Base-by-base conservation (phyloP, 1,140 invertebrate genomes). In the Macrocentrus cingulum region DNA sequence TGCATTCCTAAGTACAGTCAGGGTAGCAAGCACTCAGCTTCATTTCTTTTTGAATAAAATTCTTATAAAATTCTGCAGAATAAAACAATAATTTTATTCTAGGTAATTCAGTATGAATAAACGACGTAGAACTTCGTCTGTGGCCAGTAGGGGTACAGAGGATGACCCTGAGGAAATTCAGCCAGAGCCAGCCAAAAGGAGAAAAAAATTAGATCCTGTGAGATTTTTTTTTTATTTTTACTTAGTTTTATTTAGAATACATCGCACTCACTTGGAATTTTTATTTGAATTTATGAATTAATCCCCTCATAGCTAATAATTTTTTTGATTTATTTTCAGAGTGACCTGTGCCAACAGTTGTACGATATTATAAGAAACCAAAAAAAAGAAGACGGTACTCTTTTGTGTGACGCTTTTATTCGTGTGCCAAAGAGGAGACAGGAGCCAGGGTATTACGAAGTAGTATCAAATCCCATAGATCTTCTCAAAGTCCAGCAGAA, bases 401-500 rank as follows among this genome's bases (percentile, higher is more conserved):
- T 95, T 60, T 71, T 97, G 4, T 98, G 95, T 81, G 95, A 98
- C 80, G 86, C 92, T 9, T 97, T 98, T 77, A 95, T 98, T 59
- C 80, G 95, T 67, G 94, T 90, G 15, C 95, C 95, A 6, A 97
- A 97, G 75, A 83, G 94, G 61, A 84, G 94, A 34, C 91, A 94
- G 74, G 91, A 94, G 72, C 92, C 91, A 37, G 87, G 88, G 25
- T 94, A 95, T 76, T 94, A 94, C 79, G 91, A 94, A 82, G 91
- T 93, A 48, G 94, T 98, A 7, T 84, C 87, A 6, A 91, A 93
- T 75, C 95, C 95, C 9, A 98, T 98, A 70, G 95, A 98, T 78
- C 81, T 98, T 59, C 75, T 97, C 18, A 91, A 93, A 80, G 92
- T 97, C 18, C 95, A 97, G 77, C 95, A 98, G 70, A 98, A 97